phyloP scores from a whole-genome alignment of 2,797 vertebrate species.

The Coluber constrictor region DNA sequence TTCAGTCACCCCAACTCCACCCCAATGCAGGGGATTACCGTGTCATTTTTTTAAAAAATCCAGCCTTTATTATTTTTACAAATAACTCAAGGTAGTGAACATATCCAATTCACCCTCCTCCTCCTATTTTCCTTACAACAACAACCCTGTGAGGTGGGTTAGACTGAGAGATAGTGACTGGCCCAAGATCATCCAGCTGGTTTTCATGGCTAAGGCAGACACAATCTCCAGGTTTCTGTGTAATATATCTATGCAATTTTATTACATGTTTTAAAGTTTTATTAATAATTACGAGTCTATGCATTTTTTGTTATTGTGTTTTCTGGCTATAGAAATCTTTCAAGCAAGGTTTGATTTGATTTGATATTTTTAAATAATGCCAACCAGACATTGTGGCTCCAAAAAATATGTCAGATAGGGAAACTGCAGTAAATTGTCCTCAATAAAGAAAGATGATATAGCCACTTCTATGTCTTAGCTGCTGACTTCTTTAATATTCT shows the following conservation, averaged over 20 bases:
- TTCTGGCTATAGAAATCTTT: neutral
- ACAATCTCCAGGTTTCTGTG: neutral
- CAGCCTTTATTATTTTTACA: too few species aligned
- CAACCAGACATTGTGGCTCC: neutral
- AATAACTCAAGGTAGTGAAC: too few species aligned
- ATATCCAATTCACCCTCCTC: too few species aligned
- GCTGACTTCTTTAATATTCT: neutral
- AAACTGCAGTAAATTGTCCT: neutral
- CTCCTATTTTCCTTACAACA: too few species aligned
- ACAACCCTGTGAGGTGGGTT: too few species aligned
- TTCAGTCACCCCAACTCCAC: neutral
- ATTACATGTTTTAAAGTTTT: neutral
- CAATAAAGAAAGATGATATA: neutral
- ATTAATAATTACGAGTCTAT: neutral
- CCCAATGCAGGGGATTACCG: neutral
- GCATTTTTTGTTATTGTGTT: neutral
- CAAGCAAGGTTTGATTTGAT: neutral
- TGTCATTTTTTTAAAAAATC: too few species aligned
- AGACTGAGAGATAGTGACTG: too few species aligned
- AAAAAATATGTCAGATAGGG: neutral
- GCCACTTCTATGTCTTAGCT: neutral
- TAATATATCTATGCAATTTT: neutral
- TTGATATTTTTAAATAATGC: neutral
- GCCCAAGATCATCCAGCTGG: too few species aligned
- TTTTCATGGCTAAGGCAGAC: neutral